Evolutionary conservation across 2,888 invertebrate genomes (phyloP).

Genomic region (Ophioninae sp.): DNA sequence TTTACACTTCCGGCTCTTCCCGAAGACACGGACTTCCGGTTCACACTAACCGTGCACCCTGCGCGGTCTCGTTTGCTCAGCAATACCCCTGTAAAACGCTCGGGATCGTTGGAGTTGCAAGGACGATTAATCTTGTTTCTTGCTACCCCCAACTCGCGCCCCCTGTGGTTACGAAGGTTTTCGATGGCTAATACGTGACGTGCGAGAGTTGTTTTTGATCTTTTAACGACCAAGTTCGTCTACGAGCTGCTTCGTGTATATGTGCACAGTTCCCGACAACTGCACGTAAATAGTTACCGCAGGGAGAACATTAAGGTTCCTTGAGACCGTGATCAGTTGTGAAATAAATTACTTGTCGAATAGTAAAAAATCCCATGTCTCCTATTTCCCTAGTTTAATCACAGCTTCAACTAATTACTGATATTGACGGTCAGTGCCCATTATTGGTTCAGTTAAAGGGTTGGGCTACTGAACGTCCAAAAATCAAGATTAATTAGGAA

Average conservation of each 20-base stretch:
- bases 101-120: slow-evolving; percentile 52
- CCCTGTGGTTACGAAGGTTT: neutral
- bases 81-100: slow-evolving; percentile 30
- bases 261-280: slow-evolving; percentile 5
- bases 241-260: slow-evolving; percentile 5
- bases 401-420: no score
- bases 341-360: neutral
- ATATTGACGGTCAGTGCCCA: no score
- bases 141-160: slow-evolving; percentile 23
- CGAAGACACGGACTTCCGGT: slow-evolving; percentile 40
- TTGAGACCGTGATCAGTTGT: neutral
- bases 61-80: slow-evolving; percentile 14
- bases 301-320: neutral
- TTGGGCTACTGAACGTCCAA: no score
- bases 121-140: slow-evolving; percentile 58
- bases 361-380: neutral
- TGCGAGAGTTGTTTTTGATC: slow-evolving; percentile 26
- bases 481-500: no score
- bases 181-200: slow-evolving; percentile 47
- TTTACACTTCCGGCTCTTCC: slow-evolving; percentile 41
- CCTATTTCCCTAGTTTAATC: neutral
- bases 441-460: no score
- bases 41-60: slow-evolving; percentile 9
- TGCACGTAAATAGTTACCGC: slow-evolving; percentile 11
- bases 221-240: slow-evolving; percentile 43